These are phyloP conservation scores for Fistularia tabacaria DNA, from an alignment of 2,797 vertebrate species.

Conservation along the genomic window DNA sequence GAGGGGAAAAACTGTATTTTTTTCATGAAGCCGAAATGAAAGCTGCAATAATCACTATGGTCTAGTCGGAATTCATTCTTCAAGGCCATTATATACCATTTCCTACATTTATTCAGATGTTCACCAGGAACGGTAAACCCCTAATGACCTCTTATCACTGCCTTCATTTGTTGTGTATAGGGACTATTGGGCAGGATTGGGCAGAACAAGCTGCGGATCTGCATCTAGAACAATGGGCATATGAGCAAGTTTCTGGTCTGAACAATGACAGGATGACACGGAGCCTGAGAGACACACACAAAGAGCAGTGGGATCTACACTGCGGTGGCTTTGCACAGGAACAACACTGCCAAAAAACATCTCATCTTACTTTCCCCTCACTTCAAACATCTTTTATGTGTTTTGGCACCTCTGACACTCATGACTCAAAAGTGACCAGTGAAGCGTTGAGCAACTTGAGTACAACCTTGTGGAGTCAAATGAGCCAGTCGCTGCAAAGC, in stretches of 20 bases:
- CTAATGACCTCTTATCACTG: slow-evolving; percentile 14
- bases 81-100: no score
- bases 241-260: slow-evolving; percentile 61
- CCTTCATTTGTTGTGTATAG: slow-evolving; percentile 18
- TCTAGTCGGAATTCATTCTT: no score
- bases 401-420: slow-evolving; percentile 62
- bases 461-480: slow-evolving; percentile 31
- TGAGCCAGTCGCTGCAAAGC: slow-evolving; percentile 18
- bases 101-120: no score
- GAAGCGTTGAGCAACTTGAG: slow-evolving; percentile 45
- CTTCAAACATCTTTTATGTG: slow-evolving; percentile 60
- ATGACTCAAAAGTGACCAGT: slow-evolving; percentile 55
- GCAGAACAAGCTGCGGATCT: slow-evolving; percentile 50
- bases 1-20: no score
- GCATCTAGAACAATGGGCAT: slow-evolving; percentile 65
- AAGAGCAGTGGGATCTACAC: slow-evolving; percentile 47
- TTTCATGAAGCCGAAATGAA: no score
- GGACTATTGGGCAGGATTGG: slow-evolving; percentile 51
- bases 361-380: slow-evolving; percentile 57
- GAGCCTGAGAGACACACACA: slow-evolving; percentile 59
- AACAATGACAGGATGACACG: slow-evolving; percentile 77
- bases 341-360: slow-evolving; percentile 56
- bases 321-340: slow-evolving; percentile 46
- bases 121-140: no score
- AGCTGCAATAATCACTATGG: no score